Evolutionary conservation across 1,140 invertebrate species (phyloP).

Genomic region (Bacillus rossius): DNA sequence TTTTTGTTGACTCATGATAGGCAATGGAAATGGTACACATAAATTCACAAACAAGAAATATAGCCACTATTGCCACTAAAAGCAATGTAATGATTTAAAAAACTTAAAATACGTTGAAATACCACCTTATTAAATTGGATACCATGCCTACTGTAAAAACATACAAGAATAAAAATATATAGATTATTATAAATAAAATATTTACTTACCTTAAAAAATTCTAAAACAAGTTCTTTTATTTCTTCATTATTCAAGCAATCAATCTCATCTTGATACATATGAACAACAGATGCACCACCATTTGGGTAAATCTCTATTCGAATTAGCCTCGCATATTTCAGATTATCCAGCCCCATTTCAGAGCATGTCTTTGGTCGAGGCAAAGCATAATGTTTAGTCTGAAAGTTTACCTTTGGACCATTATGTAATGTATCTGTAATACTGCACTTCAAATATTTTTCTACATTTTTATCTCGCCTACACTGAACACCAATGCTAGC

Average conservation of each 20-base stretch:
- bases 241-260: constrained; percentile 67
- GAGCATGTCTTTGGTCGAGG: constrained; percentile 39
- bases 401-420: constrained; percentile 37
- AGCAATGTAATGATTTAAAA: too few species aligned
- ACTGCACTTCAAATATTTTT: constrained; percentile 22
- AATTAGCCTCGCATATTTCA: constrained; percentile 70
- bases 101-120: too few species aligned
- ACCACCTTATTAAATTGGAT: too few species aligned
- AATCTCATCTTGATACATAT: constrained; percentile 91
- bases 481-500: constrained; percentile 58
- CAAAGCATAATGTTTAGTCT: constrained; percentile 41
- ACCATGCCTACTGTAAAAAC: too few species aligned
- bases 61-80: too few species aligned
- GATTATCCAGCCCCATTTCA: constrained; percentile 44
- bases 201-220: constrained; percentile 78
- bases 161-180: too few species aligned
- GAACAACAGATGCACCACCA: constrained; percentile 89
- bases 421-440: background rate
- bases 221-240: constrained; percentile 75
- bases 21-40: too few species aligned
- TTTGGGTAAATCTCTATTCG: constrained; percentile 91
- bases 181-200: too few species aligned
- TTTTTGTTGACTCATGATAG: too few species aligned
- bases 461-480: constrained; percentile 41
- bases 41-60: too few species aligned